Conservation (phyloP, 2,888 invertebrate genomes). For the Trypoxylon attenuatum region DNA sequence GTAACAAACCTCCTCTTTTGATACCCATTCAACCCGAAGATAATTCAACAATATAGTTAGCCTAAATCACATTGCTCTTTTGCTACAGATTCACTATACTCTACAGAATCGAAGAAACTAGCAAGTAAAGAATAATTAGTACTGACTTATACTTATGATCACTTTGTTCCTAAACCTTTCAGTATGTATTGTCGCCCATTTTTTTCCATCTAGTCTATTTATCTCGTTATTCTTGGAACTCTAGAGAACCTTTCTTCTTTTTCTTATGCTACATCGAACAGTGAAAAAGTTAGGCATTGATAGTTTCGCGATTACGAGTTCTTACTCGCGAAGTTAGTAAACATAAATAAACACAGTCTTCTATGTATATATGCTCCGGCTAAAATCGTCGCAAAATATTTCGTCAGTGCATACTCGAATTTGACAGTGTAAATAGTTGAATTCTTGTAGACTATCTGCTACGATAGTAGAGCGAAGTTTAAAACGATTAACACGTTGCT, state of each 20-base stretch:
- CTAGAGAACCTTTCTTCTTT: too few species aligned
- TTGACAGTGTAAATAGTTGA: not conserved
- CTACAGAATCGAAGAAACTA: conserved; percentile 4
- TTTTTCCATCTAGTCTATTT: conserved; percentile 2
- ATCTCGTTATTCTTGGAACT: not conserved
- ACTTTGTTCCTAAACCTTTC: not conserved
- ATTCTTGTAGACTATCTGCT: conserved; percentile 8
- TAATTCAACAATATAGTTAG: conserved; percentile 3
- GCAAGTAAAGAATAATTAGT: conserved; percentile 8
- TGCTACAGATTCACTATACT: not conserved
- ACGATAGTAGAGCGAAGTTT: conserved; percentile 7
- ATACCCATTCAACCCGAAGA: not conserved
- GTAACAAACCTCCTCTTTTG: not conserved
- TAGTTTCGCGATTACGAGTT: conserved; percentile 1
- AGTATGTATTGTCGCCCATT: conserved; percentile 24
- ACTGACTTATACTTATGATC: not conserved
- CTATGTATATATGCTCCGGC: conserved; percentile 15
- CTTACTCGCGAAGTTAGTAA: conserved; percentile 8
- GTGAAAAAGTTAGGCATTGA: conserved; percentile 16
- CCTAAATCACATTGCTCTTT: conserved; percentile 20
- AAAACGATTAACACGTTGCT: too few species aligned
- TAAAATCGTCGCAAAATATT: too few species aligned
- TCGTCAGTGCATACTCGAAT: too few species aligned
- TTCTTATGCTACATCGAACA: conserved; percentile 3
- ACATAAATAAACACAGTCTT: conserved; percentile 32